Evolutionary conservation across 2,797 vertebrate genomes (phyloP).

Genomic region (Mus spretus): DNA sequence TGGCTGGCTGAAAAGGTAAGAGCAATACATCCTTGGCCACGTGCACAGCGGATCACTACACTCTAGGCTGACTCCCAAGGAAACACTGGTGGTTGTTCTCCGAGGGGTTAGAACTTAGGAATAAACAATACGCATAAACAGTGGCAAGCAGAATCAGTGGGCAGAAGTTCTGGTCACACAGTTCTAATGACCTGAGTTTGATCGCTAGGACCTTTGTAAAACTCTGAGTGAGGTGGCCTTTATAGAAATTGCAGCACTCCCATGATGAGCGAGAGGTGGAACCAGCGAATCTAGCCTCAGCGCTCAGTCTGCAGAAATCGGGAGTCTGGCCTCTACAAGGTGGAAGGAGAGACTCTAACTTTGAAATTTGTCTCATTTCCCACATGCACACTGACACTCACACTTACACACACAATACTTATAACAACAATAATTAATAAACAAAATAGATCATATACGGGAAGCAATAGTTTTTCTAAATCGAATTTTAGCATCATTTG

Average conservation of each 20-base stretch:
- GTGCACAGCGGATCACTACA: rapidly evolving
- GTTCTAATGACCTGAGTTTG: background rate
- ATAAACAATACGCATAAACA: background rate
- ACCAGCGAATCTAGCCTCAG: background rate
- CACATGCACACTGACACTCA: background rate
- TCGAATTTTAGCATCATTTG: background rate
- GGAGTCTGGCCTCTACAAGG: background rate
- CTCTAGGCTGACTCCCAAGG: too few relatives aligned
- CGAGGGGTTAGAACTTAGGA: background rate
- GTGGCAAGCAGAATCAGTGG: background rate
- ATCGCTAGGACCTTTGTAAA: background rate
- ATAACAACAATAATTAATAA: background rate
- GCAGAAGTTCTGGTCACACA: background rate
- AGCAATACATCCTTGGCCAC: background rate
- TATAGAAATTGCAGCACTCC: too few relatives aligned
- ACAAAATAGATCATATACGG: background rate
- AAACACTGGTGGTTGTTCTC: background rate
- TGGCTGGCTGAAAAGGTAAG: background rate
- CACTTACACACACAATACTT: background rate
- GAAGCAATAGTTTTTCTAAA: background rate
- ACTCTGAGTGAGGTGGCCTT: background rate
- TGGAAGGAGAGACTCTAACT: background rate
- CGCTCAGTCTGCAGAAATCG: background rate
- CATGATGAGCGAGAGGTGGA: background rate
- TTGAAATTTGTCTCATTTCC: background rate